Evolutionary conservation across 2,113 vertebrate genomes (phyloP), one percentile per base, ranked within the genome.

Genomic region (Circaetus cinerascens): DNA sequence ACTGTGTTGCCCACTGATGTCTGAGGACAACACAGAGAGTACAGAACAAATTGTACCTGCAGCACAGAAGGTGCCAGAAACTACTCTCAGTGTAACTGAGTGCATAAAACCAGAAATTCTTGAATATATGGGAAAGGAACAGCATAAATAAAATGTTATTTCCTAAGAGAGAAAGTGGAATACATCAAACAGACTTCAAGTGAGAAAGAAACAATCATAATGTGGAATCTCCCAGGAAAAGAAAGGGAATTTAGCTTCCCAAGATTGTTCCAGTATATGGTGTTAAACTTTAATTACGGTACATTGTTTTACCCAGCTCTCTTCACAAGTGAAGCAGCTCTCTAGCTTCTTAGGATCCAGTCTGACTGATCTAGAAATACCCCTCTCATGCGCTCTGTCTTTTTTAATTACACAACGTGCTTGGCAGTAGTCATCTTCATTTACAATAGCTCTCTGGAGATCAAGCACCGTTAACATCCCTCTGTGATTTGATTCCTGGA

Each of bases 111-210:
- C 41, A 86, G 82, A 88, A 69, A 83, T 84, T 68, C 79, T 73
- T 80, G 76, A 92, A 83, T 83, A 88, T 60, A 81, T 8, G 1
- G 55, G 86, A 72, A 80, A 78, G 30, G 34, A 92, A 23, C 48
- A 81, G 60, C 73, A 68, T 88, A 96, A 96, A 94, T 73, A 90
- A 92, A 95, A 78, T 71, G 43, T 90, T 95, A 93, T 91, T 97
- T 96, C 91, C 92, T 94, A 27, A 62, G 91, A 89, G 94, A 88
- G 69, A 81, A 91, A 43, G 36, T 38, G 34, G 40, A 93, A 90
- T 86, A 67, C 68, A 81, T 93, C 86, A 84, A 91, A 59, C 14
- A 88, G 36, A 85, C 18, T 75, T 73, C 3, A 20, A 72, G 34
- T 57, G 91, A 93, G 73, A 85, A 93, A 46, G 25, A 91, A 95